Evolutionary conservation across 2,797 vertebrate genomes (phyloP).

Genomic region (Tachyglossus aculeatus): DNA sequence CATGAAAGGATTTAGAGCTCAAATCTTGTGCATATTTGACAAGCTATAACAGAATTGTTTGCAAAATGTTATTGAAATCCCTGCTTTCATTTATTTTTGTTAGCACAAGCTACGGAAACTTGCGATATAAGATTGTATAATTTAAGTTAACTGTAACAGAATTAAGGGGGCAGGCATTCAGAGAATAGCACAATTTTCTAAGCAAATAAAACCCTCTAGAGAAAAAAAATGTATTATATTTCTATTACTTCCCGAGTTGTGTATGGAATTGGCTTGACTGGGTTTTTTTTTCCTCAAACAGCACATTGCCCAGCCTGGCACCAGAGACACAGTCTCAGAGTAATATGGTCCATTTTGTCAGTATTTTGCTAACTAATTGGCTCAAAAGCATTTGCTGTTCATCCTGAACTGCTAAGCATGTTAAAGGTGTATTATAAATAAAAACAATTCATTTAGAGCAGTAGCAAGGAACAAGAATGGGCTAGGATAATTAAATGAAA

Average conservation of each 20-base stretch:
- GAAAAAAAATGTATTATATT: slow-evolving; percentile 51
- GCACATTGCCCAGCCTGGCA: too few relatives aligned
- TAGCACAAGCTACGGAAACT: slow-evolving; percentile 70
- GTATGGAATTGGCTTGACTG: slow-evolving; percentile 33
- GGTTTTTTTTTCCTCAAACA: neutral
- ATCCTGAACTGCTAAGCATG: slow-evolving; percentile 23
- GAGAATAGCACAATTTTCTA: slow-evolving; percentile 54
- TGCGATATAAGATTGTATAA: slow-evolving; percentile 63
- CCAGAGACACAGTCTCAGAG: too few relatives aligned
- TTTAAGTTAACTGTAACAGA: slow-evolving; percentile 61
- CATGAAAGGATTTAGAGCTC: slow-evolving; percentile 64
- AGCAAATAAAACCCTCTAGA: slow-evolving; percentile 59
- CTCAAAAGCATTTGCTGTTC: neutral
- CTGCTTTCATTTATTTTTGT: slow-evolving; percentile 75
- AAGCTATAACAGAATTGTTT: slow-evolving; percentile 74
- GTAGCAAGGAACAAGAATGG: neutral
- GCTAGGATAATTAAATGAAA: too few relatives aligned
- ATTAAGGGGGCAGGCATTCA: slow-evolving; percentile 63
- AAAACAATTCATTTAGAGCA: neutral
- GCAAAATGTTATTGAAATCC: slow-evolving; percentile 74
- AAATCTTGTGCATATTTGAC: slow-evolving; percentile 66
- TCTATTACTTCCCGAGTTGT: slow-evolving; percentile 52
- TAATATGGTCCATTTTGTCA: slow-evolving; percentile 30
- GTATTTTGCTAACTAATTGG: neutral
- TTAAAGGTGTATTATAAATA: slow-evolving; percentile 20